Conservation (phyloP, 1,140 invertebrate species). For the Drosophila nigromelanica region DNA sequence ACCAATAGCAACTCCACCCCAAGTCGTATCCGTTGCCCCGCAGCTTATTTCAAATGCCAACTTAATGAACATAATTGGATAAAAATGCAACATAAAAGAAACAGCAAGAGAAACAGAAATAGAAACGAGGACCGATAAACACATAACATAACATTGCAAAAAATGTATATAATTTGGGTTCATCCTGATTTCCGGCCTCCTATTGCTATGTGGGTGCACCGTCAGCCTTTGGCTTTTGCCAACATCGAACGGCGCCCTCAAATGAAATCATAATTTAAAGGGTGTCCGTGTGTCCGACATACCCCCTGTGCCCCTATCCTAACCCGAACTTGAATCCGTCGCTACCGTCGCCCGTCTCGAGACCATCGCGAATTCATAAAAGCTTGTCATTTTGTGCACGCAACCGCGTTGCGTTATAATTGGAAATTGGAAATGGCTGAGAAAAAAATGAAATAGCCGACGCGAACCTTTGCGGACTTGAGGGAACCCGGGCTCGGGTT, state of each 20-base stretch:
- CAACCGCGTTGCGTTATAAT: slow-evolving; percentile 77
- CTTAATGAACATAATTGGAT: slow-evolving; percentile 79
- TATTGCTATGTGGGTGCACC: slow-evolving; percentile 48
- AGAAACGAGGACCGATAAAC: not conserved
- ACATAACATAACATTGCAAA: slow-evolving; percentile 26
- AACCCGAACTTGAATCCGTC: no score
- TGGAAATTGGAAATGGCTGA: slow-evolving; percentile 77
- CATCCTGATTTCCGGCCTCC: slow-evolving; percentile 68
- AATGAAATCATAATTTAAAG: slow-evolving; percentile 77
- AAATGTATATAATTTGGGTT: slow-evolving; percentile 66
- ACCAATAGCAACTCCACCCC: not conserved
- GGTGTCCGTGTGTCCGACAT: slow-evolving; percentile 10
- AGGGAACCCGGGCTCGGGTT: not conserved
- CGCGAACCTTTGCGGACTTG: slow-evolving; percentile 2
- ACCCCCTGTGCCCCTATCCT: not conserved
- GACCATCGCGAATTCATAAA: slow-evolving; percentile 70
- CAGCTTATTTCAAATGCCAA: slow-evolving; percentile 69
- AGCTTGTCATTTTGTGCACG: slow-evolving; percentile 79
- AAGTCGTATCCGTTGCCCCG: not conserved
- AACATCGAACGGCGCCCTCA: slow-evolving; percentile 21
- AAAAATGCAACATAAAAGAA: slow-evolving; percentile 36
- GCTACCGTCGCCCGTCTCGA: slow-evolving; percentile 16
- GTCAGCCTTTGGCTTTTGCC: slow-evolving; percentile 8
- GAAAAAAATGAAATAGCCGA: slow-evolving; percentile 16
- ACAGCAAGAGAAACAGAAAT: not conserved